Base-by-base conservation (phyloP, 2,888 invertebrate genomes). In the Stegophylla sp. region DNA sequence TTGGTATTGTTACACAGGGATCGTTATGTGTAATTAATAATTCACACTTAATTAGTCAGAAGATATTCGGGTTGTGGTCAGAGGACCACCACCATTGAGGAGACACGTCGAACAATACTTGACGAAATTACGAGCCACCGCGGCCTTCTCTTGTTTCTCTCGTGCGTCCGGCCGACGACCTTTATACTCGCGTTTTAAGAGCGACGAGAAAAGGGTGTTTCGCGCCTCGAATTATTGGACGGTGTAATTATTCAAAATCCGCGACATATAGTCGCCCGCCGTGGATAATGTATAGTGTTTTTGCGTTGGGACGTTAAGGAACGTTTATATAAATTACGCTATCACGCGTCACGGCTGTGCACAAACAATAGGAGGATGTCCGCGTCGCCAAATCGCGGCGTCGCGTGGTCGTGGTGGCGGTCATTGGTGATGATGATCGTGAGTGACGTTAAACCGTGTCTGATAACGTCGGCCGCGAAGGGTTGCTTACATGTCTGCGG, bases 1-100 rank as follows among this genome's bases (percentile, higher is more conserved):
- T 77, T 15, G 43, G 48, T 63, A 79, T 79, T 79, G 79, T 79
- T 71, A 63, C 41, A 41, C 41, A 41, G 45, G 23, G 64, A 79
- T 74, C 82, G 82, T 67, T 83, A 66, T 75, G 75, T 72, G 83
- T 84, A 84, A 84, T 84, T 84, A 84, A 84, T 84, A 84, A 84
- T 84, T 84, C 82, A 84, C 84, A 84, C 84, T 84, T 84, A 84
- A 84, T 84, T 84, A 83, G 82, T 79, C 79, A 79, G 61, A 79
- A 71, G 79, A 71, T 79, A 79, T 79, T 79, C 69, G 69, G 79
- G 79, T 79, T 28, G 76, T 76, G 75, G 69, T 76, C 71, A 76
- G 76, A 71, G 51, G 2, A 59, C 67, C 26, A 74, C 48, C 15
- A 59, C 61, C 26, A 71, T 48, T 23, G 17, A 23, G 53, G 75